Conservation (phyloP, 1,140 invertebrate species). For the Phymastichus coffea region DNA sequence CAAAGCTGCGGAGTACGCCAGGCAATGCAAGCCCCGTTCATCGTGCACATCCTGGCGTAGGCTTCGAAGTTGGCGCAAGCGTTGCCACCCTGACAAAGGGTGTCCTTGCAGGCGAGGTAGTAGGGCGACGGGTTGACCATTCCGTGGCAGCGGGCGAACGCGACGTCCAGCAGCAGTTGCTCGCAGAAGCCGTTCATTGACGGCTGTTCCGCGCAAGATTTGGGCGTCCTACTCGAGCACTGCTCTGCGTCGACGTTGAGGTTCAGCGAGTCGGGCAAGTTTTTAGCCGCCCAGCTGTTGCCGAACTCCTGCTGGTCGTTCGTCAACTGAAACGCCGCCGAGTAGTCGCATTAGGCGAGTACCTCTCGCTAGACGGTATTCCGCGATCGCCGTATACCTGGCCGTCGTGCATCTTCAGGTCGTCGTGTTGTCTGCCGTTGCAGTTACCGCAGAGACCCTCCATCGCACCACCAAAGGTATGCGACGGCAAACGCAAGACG, state of each 20-base stretch:
- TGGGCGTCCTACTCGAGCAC: conserved; percentile 33
- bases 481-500: conserved; percentile 66
- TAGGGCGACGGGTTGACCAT: conserved; percentile 69
- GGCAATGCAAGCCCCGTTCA: conserved; percentile 67
- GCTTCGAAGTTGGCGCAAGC: conserved; percentile 68
- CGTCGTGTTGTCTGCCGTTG: conserved; percentile 61
- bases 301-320: conserved; percentile 58
- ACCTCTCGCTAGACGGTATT: no score
- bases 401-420: conserved; percentile 62
- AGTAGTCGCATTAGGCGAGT: not conserved
- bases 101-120: conserved; percentile 68
- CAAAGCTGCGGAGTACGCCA: conserved; percentile 69
- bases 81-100: conserved; percentile 61
- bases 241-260: conserved; percentile 34
- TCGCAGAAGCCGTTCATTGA: conserved; percentile 53
- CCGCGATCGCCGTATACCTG: conserved; percentile 32
- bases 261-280: conserved; percentile 41
- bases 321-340: conserved; percentile 32
- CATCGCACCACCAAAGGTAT: conserved; percentile 68
- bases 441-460: conserved; percentile 81
- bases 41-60: conserved; percentile 72
- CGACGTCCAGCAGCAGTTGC: conserved; percentile 61
- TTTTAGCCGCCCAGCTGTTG: conserved; percentile 61
- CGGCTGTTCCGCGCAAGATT: not conserved
- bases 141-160: conserved; percentile 72